Evolutionary conservation across 2,113 vertebrate species (phyloP), one percentile per base, ranked within the genome.

Genomic region (Mesitornis unicolor): DNA sequence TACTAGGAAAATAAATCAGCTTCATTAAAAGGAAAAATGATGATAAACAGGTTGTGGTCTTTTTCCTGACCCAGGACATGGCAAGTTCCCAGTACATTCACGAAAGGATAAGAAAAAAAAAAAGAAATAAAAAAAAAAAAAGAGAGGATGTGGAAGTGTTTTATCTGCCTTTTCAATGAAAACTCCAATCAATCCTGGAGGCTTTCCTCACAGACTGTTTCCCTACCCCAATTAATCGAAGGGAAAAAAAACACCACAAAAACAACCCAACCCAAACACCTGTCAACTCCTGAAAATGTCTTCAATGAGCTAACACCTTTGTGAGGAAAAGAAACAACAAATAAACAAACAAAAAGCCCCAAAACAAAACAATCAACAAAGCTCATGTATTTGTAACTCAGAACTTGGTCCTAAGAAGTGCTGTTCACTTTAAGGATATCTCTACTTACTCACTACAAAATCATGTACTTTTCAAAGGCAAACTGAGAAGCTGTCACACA

Each of bases 11-110:
- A 92, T 24, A 97, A 95, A 94, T 82, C 86, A 48, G 65, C 93
- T 97, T 97, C 92, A 97, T 97, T 97, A 97, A 96, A 86, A 92
- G 7, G 14, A 82, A 96, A 94, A 96, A 90, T 59, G 84, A 90
- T 91, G 92, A 96, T 84, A 91, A 92, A 91, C 36, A 73, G 43
- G 42, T 80, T 91, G 93, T 90, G 60, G 78, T 87, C 70, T 94
- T 94, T 86, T 84, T 80, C 71, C 89, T 95, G 90, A 96, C 86
- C 95, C 92, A 90, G 92, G 90, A 84, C 71, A 94, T 95, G 87
- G 93, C 90, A 96, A 87, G 70, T 57, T 89, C 75, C 65, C 91
- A 97, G 71, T 57, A 83, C 67, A 88, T 71, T 94, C 84, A 97
- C 61, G 59, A 88, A 94, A 84, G 73, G 67, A 94, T 60, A 86